Evolutionary conservation across 2,888 invertebrate species (phyloP), one percentile per base, ranked within the genome.

Genomic region (Steinernema scapterisci): DNA sequence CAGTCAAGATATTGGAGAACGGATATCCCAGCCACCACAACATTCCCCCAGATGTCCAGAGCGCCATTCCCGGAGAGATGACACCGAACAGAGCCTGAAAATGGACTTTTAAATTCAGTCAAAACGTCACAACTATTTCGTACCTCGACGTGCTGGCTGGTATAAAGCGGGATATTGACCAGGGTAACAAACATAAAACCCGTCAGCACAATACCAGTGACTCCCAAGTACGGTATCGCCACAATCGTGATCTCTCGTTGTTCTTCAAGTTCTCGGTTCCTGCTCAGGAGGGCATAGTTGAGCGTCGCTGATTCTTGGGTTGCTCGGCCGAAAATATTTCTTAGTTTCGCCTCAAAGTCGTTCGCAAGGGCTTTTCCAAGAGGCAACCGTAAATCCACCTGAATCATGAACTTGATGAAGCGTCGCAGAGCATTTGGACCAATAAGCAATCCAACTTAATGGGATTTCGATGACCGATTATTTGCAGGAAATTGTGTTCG

Each of bases 1-100:
- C 85, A 7, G 85, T 86, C 11, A 86, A 78, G 74, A 86, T 85
- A 73, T 86, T 86, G 46, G 84, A 83, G 79, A 86, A 86, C 7
- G 86, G 86, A 43, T 80, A 80, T 0, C 84, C 85, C 16, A 79
- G 45, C 27, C 78, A 76, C 81, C 84, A 86, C 0, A 86, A 78
- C 5, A 84, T 70, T 0, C 85, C 86, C n/a, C 78, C 79, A 0
- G 86, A 79, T 9, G 86, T 86, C 78, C 83, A 80, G 1, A 86
- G 76, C 21, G 86, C 85, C 85, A 86, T 85, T 56, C 80, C 83
- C 5, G 86, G 86, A 0, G 84, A 84, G 23, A 86, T 75, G 1
- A 86, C 82, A 19, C 82, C 86, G 63, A 86, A 79, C 7, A 86
- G 71, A n/a, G 85, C 80, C 85, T 84, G 75, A 73, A 23, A 16